Percentiles rank a stretch among this genome's conserved stretches.
phyloP scores from a whole-genome alignment of 2,888 invertebrate species.

The Digitonthophagus gazella region DNA sequence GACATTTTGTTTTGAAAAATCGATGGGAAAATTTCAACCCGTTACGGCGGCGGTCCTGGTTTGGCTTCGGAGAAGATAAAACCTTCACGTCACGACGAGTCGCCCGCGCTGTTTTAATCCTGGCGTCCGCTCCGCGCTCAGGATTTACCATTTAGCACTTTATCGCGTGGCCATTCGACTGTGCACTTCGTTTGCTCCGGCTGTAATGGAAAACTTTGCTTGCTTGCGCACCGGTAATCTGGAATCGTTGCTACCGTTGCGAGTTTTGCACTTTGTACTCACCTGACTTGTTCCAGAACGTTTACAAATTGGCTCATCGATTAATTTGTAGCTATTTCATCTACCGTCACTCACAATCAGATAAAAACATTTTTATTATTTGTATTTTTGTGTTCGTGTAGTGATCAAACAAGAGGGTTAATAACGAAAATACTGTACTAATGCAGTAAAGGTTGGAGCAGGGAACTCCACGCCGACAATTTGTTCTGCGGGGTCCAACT shows the following conservation, averaged over 20 bases:
- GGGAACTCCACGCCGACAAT: too few species aligned
- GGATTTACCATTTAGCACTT: slow-evolving; percentile 9
- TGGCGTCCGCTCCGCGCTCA: background rate
- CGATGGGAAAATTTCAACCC: slow-evolving; percentile 1
- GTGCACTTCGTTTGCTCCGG: slow-evolving; percentile 5
- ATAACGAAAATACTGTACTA: too few species aligned
- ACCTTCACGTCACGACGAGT: background rate
- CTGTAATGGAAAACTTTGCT: slow-evolving; percentile 10
- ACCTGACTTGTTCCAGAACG: background rate
- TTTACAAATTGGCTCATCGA: too few species aligned
- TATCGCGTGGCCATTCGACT: slow-evolving; percentile 2
- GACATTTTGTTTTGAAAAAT: slow-evolving; percentile 1
- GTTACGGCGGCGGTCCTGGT: background rate
- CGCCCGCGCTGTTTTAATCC: background rate
- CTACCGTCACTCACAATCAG: too few species aligned
- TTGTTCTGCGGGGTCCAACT: too few species aligned
- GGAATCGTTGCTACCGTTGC: background rate
- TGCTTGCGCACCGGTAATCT: background rate
- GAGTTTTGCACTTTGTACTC: background rate
- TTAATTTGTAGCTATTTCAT: too few species aligned
- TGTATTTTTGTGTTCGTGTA: too few species aligned
- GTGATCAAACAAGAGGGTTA: too few species aligned
- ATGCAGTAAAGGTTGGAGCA: too few species aligned
- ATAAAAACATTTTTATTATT: background rate
- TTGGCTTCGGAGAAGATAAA: background rate